A percentile compares a stretch with the other conserved stretches of the same genome.
Evolutionary conservation across 2,888 invertebrate species (phyloP).

Genomic region (Pollenia angustigena): DNA sequence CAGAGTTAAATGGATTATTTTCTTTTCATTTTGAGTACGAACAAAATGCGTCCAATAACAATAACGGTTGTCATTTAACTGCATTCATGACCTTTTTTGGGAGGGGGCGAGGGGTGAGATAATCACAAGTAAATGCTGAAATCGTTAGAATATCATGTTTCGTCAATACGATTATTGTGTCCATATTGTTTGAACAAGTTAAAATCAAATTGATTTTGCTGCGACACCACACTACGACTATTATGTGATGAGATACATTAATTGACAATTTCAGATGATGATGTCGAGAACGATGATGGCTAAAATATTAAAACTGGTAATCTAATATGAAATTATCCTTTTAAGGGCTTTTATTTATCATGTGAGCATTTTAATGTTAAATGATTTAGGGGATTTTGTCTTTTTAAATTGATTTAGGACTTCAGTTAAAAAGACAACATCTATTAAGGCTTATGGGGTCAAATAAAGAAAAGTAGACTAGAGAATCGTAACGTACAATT

Average conservation of each 20-base stretch:
- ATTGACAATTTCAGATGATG: constrained; percentile 29
- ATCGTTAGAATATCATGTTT: constrained; percentile 29
- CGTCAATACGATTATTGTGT: constrained; percentile 33
- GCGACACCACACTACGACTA: not conserved
- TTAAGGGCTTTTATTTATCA: not conserved
- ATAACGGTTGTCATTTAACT: constrained; percentile 70
- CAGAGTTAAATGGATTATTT: constrained; percentile 58
- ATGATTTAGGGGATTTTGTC: not conserved
- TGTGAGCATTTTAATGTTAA: not conserved
- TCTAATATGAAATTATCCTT: constrained; percentile 35
- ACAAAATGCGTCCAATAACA: constrained; percentile 65
- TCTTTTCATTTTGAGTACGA: not conserved
- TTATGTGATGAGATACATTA: constrained; percentile 16
- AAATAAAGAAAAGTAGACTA: too few relatives aligned
- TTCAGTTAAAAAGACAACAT: too few relatives aligned
- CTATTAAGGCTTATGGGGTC: too few relatives aligned
- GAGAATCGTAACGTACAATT: too few relatives aligned
- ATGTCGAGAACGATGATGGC: not conserved
- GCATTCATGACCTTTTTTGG: constrained; percentile 42
- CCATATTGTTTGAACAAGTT: constrained; percentile 32
- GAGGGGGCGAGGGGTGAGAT: too few relatives aligned
- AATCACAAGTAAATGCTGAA: constrained; percentile 32
- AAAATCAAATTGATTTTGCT: constrained; percentile 46
- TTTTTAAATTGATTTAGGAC: not conserved
- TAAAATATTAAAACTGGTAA: constrained; percentile 9